Evolutionary conservation across 1,140 invertebrate species (phyloP).

Genomic region (Nasonia vitripennis): DNA sequence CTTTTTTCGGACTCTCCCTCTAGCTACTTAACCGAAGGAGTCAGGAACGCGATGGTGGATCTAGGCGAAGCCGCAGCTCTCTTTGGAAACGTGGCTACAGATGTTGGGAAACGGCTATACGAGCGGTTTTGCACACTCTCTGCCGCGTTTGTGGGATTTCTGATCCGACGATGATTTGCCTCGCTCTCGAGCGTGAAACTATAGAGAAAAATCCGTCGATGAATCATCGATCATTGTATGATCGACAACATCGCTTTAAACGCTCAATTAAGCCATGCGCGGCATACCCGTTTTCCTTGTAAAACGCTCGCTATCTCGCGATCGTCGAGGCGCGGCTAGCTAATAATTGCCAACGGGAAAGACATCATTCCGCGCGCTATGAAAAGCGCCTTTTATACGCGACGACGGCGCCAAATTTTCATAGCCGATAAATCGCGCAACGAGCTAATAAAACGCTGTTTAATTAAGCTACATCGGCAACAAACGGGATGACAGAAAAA

Average conservation of each 20-base stretch:
- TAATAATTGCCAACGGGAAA: background rate
- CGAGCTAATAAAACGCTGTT: background rate
- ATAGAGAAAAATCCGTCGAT: background rate
- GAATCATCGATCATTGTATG: background rate
- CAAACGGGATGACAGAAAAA: background rate
- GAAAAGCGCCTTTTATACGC: too few relatives aligned
- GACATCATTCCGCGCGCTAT: background rate
- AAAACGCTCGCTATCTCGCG: background rate
- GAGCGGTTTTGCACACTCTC: background rate
- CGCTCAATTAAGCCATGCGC: background rate
- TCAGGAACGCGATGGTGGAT: background rate
- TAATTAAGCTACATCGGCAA: background rate
- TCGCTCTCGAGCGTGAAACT: background rate
- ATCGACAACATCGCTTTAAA: background rate
- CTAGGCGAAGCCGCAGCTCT: background rate
- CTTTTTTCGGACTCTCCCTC: background rate
- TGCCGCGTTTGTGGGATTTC: too few relatives aligned
- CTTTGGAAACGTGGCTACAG: constrained; percentile 17
- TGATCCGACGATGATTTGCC: background rate
- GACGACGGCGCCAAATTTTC: background rate
- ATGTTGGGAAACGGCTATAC: constrained; percentile 36
- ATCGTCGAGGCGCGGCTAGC: background rate
- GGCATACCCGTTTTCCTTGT: background rate
- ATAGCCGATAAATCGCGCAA: too few relatives aligned
- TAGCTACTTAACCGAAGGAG: too few relatives aligned